These are phyloP conservation scores for Limosa lapponica DNA, from an alignment of 2,797 vertebrate species.

Conservation along the genomic window DNA sequence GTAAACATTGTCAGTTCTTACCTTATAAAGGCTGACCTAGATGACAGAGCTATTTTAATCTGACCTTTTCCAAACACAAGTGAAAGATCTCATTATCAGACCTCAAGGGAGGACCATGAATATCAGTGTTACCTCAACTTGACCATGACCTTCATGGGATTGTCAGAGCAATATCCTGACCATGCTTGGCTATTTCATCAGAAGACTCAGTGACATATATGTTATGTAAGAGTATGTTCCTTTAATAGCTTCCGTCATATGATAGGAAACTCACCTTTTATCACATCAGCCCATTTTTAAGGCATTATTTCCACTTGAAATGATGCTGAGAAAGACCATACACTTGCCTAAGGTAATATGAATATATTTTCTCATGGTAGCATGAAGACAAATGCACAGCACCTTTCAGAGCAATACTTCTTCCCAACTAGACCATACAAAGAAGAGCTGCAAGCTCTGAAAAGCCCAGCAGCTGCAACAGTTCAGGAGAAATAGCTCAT, in stretches of 20 bases:
- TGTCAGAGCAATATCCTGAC: background rate
- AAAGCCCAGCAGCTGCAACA: background rate
- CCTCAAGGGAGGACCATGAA: background rate
- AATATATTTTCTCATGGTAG: background rate
- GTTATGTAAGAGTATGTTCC: background rate
- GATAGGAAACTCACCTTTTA: background rate
- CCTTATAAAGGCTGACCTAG: background rate
- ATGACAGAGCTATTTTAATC: background rate
- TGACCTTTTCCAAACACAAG: background rate
- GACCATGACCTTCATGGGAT: background rate
- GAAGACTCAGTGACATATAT: background rate
- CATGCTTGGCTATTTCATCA: background rate
- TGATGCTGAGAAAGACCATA: background rate
- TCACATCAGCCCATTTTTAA: conserved; percentile 5
- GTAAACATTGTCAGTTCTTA: background rate
- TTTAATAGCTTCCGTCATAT: background rate
- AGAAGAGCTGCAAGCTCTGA: background rate
- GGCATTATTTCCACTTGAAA: conserved; percentile 18
- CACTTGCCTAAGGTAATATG: background rate
- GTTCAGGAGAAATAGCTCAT: background rate
- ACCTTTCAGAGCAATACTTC: background rate
- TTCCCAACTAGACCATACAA: background rate
- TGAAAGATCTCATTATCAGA: background rate
- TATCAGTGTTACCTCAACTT: background rate
- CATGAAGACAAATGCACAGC: background rate